These are phyloP conservation scores for Rhamphomyia laevipes DNA, from an alignment of 2,888 invertebrate species.

Conservation along the genomic window DNA sequence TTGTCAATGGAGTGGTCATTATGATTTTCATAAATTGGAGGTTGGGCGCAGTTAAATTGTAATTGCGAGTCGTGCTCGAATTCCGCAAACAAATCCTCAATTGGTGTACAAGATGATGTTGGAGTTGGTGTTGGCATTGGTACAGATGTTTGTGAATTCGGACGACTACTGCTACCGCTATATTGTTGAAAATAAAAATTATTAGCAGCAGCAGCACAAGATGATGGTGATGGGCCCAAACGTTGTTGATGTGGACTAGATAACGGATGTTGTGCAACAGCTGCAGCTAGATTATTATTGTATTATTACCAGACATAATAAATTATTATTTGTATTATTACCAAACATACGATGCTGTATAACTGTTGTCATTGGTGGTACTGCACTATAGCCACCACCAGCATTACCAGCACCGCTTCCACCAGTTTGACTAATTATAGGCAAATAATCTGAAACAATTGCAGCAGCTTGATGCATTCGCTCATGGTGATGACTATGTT, in stretches of 20 bases:
- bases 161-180: slow-evolving; percentile 11
- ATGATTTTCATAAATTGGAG: too few species aligned
- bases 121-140: slow-evolving; percentile 30
- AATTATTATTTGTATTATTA: too few species aligned
- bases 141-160: slow-evolving; percentile 39
- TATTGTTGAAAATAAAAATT: slow-evolving; percentile 51
- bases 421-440: slow-evolving; percentile 46
- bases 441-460: slow-evolving; percentile 38
- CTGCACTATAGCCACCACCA: slow-evolving; percentile 32
- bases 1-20: too few species aligned
- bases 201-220: slow-evolving; percentile 41
- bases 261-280: too few species aligned
- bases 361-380: slow-evolving; percentile 56
- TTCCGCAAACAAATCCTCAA: too few species aligned
- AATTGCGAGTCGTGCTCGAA: too few species aligned
- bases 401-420: too few species aligned
- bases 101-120: slow-evolving; percentile 34
- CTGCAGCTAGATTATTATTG: too few species aligned
- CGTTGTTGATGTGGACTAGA: too few species aligned
- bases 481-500: slow-evolving; percentile 33
- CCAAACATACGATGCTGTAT: slow-evolving; percentile 52
- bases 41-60: too few species aligned
- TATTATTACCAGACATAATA: too few species aligned
- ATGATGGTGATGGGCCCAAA: too few species aligned
- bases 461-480: slow-evolving; percentile 37